Evolutionary conservation across 2,113 vertebrate species (phyloP).

Genomic region (Apistogramma diplotaenia): DNA sequence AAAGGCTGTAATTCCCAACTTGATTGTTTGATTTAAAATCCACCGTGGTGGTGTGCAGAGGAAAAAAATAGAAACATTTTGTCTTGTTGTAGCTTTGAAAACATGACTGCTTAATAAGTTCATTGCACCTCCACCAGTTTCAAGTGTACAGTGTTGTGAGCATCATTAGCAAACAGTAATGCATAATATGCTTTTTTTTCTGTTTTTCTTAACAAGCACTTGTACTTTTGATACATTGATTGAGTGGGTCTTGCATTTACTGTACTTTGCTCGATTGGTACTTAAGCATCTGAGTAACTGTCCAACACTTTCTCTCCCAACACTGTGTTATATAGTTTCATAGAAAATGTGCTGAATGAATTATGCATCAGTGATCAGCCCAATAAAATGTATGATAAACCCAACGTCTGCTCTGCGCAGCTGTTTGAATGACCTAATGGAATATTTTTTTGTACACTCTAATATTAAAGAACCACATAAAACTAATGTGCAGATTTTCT

Average conservation of each 20-base stretch:
- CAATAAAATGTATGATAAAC: slow-evolving; percentile 9
- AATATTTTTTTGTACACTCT: slow-evolving; percentile 24
- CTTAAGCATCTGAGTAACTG: background rate
- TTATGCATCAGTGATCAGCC: background rate
- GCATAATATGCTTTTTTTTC: background rate
- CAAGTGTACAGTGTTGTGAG: background rate
- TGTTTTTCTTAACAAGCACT: too few species aligned
- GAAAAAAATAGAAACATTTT: background rate
- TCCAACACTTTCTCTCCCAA: background rate
- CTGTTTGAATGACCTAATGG: slow-evolving; percentile 43
- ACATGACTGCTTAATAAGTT: too few species aligned
- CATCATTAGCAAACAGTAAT: background rate
- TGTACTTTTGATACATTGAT: background rate
- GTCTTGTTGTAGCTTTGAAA: background rate
- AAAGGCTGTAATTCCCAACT: background rate
- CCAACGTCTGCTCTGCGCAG: slow-evolving; percentile 7
- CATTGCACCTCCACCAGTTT: background rate
- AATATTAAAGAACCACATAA: slow-evolving; percentile 24
- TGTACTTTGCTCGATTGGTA: background rate
- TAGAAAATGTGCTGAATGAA: background rate
- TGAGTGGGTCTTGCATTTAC: background rate
- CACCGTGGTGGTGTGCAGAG: background rate
- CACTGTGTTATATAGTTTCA: background rate
- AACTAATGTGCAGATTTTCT: slow-evolving; percentile 36
- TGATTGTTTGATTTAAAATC: background rate